phyloP scores from a whole-genome alignment of 2,797 vertebrate genomes.

The Sebastes matsubarae region DNA sequence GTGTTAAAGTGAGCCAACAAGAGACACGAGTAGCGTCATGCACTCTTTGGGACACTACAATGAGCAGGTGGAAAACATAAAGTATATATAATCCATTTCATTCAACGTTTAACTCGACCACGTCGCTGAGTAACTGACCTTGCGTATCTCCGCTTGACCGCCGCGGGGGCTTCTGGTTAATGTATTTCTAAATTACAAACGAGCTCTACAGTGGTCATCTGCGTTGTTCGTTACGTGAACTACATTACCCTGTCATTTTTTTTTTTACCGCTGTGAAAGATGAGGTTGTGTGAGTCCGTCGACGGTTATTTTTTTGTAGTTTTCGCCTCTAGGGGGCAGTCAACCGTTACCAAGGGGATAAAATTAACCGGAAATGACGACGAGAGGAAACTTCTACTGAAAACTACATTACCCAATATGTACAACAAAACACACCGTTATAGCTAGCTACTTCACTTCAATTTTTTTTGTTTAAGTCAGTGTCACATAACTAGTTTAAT shows the following conservation, averaged over 20 bases:
- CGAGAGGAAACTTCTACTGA: accelerated
- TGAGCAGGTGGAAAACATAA: not conserved
- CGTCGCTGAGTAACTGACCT: constrained; percentile 56
- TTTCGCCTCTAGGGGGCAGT: constrained; percentile 11
- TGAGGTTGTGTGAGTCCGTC: accelerated
- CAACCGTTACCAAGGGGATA: accelerated
- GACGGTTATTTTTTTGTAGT: not conserved
- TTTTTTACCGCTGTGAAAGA: accelerated
- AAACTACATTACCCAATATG: constrained; percentile 63
- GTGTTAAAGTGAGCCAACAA: not conserved
- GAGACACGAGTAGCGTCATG: not conserved
- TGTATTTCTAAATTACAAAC: constrained; percentile 22
- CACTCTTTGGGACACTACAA: accelerated
- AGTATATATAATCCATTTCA: accelerated
- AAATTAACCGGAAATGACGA: no score
- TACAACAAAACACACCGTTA: no score
- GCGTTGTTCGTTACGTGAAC: not conserved
- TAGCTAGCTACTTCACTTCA: no score
- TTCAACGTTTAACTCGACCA: not conserved
- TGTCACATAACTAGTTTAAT: not conserved
- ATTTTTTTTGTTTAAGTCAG: not conserved
- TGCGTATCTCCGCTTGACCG: not conserved
- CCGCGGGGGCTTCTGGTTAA: constrained; percentile 47
- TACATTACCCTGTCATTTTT: constrained; percentile 46
- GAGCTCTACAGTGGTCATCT: accelerated